These are phyloP conservation scores for Rhyacophila brunnea DNA, from an alignment of 1,140 invertebrate species.

Conservation along the genomic window DNA sequence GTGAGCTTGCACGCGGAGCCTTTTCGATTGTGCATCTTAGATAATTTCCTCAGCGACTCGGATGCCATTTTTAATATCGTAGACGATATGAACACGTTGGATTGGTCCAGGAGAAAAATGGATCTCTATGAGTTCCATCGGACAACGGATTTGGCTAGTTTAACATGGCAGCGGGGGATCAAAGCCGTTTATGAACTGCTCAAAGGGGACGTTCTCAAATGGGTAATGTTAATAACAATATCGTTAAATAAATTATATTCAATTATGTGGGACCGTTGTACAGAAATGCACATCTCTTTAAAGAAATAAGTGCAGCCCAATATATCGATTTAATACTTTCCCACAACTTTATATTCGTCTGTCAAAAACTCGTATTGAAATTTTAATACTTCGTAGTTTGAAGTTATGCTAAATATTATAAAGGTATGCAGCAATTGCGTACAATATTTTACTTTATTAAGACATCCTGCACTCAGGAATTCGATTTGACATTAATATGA, in stretches of 20 bases:
- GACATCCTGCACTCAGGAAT: no score
- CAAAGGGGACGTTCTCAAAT: slow-evolving; percentile 57
- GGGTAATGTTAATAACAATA: slow-evolving; percentile 43
- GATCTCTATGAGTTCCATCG: slow-evolving; percentile 74
- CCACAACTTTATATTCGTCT: not conserved
- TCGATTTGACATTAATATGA: no score
- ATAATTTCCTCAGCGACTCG: slow-evolving; percentile 57
- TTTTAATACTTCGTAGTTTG: not conserved
- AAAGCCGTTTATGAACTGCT: slow-evolving; percentile 56
- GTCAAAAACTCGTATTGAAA: not conserved
- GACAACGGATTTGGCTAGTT: slow-evolving; percentile 61
- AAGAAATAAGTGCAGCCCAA: not conserved
- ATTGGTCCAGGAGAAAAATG: slow-evolving; percentile 63
- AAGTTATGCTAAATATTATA: no score
- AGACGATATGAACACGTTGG: slow-evolving; percentile 62
- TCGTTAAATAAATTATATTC: not conserved
- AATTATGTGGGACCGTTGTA: not conserved
- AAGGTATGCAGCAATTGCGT: no score
- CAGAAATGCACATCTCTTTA: not conserved
- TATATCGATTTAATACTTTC: not conserved
- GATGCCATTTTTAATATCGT: slow-evolving; percentile 59
- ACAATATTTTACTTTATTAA: no score
- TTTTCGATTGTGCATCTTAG: slow-evolving; percentile 58
- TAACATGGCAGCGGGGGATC: slow-evolving; percentile 56
- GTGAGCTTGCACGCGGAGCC: slow-evolving; percentile 41